Evolutionary conservation across 2,113 vertebrate species (phyloP).

Genomic region (Nymphicus hollandicus): DNA sequence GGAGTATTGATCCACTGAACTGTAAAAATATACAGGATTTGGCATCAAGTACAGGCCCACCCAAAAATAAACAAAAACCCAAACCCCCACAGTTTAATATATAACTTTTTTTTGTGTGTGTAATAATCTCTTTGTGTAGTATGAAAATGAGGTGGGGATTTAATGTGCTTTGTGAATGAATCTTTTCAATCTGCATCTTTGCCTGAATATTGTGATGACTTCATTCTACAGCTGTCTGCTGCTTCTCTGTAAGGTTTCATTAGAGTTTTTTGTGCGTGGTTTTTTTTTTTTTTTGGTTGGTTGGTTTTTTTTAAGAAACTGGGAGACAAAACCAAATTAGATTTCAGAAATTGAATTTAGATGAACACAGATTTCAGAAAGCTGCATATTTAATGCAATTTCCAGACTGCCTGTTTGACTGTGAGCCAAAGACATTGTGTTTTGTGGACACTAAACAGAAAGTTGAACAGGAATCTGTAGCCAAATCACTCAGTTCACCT

Average conservation of each 20-base stretch:
- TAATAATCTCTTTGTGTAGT: background rate
- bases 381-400: constrained; percentile 39
- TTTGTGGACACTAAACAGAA: background rate
- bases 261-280: background rate
- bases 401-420: constrained; percentile 9
- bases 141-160: background rate
- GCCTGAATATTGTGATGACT: background rate
- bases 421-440: background rate
- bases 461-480: background rate
- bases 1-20: background rate
- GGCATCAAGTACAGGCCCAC: background rate
- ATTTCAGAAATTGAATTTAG: constrained; percentile 49
- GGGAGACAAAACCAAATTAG: background rate
- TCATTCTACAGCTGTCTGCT: background rate
- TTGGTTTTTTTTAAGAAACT: background rate
- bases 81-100: background rate
- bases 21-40: background rate
- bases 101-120: background rate
- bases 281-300: background rate
- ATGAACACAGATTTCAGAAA: constrained; percentile 28
- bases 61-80: background rate
- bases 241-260: background rate
- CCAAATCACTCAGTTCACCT: constrained; percentile 14
- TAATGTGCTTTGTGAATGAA: background rate
- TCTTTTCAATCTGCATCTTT: background rate